Conservation (phyloP, 2,888 invertebrate genomes). For the Bugula neritina region DNA sequence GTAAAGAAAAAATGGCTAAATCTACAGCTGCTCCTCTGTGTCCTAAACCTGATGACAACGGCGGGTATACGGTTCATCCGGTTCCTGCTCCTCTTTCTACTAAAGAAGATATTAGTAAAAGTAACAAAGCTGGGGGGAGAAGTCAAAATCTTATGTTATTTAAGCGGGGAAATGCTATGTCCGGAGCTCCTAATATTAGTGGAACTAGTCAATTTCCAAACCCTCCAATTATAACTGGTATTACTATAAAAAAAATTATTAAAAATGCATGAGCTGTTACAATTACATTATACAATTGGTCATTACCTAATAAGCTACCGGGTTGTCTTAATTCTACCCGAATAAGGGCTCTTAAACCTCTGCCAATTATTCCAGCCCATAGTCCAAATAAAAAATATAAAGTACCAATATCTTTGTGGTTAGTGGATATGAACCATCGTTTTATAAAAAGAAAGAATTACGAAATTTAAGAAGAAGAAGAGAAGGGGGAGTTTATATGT, state of each 20-base stretch:
- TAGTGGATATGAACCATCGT: slow-evolving; percentile 61
- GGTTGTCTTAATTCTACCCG: slow-evolving; percentile 67
- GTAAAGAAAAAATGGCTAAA: slow-evolving; percentile 70
- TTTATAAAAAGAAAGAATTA: not conserved
- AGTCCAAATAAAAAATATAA: slow-evolving; percentile 61
- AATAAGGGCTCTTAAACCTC: slow-evolving; percentile 66
- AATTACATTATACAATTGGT: slow-evolving; percentile 73
- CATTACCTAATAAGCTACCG: slow-evolving; percentile 65
- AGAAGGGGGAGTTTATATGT: no score
- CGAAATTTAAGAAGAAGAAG: no score
- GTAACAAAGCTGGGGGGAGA: slow-evolving; percentile 64
- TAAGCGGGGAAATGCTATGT: slow-evolving; percentile 76
- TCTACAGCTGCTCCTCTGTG: slow-evolving; percentile 68
- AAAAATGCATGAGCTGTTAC: slow-evolving; percentile 74
- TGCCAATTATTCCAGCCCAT: slow-evolving; percentile 67
- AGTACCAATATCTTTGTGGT: slow-evolving; percentile 70
- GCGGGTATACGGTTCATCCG: slow-evolving; percentile 73
- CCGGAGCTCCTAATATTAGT: slow-evolving; percentile 69
- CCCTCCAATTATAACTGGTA: slow-evolving; percentile 61
- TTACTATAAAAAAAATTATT: slow-evolving; percentile 73
- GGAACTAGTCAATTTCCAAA: slow-evolving; percentile 78
- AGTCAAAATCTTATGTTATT: slow-evolving; percentile 81
- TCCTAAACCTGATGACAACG: slow-evolving; percentile 62
- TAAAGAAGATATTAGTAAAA: slow-evolving; percentile 63
- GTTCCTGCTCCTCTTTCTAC: slow-evolving; percentile 69